Conservation (phyloP, 2,113 vertebrate species). For the Phainopepla nitens region DNA sequence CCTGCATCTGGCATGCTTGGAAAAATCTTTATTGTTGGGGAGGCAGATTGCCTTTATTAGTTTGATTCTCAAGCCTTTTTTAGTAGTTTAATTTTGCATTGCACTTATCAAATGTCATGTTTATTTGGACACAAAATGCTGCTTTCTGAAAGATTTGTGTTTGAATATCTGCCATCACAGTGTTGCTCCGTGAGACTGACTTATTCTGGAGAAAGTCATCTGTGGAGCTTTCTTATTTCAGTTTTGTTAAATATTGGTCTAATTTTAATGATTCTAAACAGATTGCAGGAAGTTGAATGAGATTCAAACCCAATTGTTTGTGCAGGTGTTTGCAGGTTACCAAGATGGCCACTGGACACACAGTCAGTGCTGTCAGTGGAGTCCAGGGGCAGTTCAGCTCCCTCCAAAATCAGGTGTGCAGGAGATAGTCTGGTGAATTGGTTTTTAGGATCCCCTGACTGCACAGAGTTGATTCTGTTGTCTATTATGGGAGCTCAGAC, state of each 20-base stretch:
- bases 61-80: neutral
- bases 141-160: neutral
- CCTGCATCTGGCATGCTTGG: neutral
- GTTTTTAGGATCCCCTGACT: neutral
- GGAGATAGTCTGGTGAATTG: neutral
- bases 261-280: neutral
- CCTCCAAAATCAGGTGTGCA: neutral
- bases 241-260: neutral
- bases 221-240: neutral
- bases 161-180: neutral
- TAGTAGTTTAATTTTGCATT: neutral
- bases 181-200: neutral
- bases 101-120: neutral
- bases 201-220: neutral
- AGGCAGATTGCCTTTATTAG: neutral
- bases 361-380: neutral
- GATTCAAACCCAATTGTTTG: neutral
- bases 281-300: neutral
- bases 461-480: rapidly evolving
- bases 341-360: rapidly evolving
- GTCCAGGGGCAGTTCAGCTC: neutral
- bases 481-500: neutral
- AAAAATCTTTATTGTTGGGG: neutral
- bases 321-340: neutral
- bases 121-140: neutral